These are phyloP conservation scores for Aphelenchoides fujianensis DNA, from an alignment of 1,140 invertebrate species.

Conservation along the genomic window DNA sequence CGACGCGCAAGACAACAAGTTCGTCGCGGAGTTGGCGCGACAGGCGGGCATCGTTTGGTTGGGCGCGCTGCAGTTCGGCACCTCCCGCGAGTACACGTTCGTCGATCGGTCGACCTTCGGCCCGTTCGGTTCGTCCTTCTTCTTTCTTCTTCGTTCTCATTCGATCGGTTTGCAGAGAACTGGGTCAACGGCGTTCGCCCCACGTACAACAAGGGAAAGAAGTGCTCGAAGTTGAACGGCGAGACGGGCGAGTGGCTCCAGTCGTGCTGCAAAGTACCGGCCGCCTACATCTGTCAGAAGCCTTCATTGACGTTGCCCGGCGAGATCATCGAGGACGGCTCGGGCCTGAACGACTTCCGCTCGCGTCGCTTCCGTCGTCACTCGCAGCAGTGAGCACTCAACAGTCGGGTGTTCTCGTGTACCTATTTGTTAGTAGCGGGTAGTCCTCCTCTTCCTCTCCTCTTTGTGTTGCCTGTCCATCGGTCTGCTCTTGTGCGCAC, in stretches of 20 bases:
- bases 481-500: too few species aligned
- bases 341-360: conserved; percentile 19
- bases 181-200: conserved; percentile 39
- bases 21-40: conserved; percentile 34
- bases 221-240: conserved; percentile 44
- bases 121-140: too few species aligned
- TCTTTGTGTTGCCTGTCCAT: too few species aligned
- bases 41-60: conserved; percentile 39
- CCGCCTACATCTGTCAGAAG: conserved; percentile 46
- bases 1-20: conserved; percentile 32
- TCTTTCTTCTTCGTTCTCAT: too few species aligned
- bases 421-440: too few species aligned
- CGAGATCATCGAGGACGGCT: conserved; percentile 30
- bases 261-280: conserved; percentile 41
- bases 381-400: neutral
- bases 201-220: conserved; percentile 31
- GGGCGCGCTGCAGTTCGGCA: conserved; percentile 46
- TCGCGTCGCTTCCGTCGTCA: conserved; percentile 2
- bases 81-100: conserved; percentile 34
- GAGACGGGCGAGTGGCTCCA: conserved; percentile 28
- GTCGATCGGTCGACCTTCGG: conserved; percentile 37
- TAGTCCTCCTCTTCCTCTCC: too few species aligned
- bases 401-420: too few species aligned
- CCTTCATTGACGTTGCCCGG: conserved; percentile 27
- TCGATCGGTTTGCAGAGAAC: conserved; percentile 24